A percentile compares a stretch with the other conserved stretches of the same genome.
These are phyloP conservation scores for Emys orbicularis DNA, from an alignment of 2,797 vertebrate genomes.

Conservation along the genomic window DNA sequence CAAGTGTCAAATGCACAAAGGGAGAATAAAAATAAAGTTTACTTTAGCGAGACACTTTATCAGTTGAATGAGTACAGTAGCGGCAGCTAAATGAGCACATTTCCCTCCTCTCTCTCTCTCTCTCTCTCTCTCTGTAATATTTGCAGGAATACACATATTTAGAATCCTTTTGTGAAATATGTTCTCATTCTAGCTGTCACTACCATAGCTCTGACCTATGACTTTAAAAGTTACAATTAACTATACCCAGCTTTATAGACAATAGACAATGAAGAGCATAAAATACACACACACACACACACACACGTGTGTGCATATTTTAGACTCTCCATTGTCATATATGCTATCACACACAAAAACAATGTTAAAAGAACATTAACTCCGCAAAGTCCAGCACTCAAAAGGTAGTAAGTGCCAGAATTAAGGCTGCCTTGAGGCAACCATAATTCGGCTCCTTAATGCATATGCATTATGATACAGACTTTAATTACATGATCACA, in stretches of 20 bases:
- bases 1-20: neutral
- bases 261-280: neutral
- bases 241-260: neutral
- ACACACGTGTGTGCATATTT: neutral
- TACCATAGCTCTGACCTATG: neutral
- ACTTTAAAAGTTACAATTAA: neutral
- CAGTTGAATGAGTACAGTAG: slow-evolving; percentile 9
- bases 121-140: neutral
- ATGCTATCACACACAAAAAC: no score
- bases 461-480: neutral
- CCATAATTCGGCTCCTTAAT: neutral
- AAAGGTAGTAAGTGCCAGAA: no score
- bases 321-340: no score
- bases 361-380: no score
- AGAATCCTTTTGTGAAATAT: neutral
- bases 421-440: no score
- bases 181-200: neutral
- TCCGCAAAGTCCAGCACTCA: no score
- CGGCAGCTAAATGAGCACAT: slow-evolving; percentile 28
- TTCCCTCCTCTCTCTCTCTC: slow-evolving; percentile 4
- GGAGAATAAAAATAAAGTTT: slow-evolving; percentile 49
- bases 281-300: neutral
- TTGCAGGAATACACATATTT: slow-evolving; percentile 10
- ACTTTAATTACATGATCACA: neutral
- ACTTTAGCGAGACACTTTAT: slow-evolving; percentile 25